A percentile compares a stretch with the other conserved stretches of the same genome.
phyloP scores from a whole-genome alignment of 2,113 vertebrate genomes.

The Microcebus griseorufus region DNA sequence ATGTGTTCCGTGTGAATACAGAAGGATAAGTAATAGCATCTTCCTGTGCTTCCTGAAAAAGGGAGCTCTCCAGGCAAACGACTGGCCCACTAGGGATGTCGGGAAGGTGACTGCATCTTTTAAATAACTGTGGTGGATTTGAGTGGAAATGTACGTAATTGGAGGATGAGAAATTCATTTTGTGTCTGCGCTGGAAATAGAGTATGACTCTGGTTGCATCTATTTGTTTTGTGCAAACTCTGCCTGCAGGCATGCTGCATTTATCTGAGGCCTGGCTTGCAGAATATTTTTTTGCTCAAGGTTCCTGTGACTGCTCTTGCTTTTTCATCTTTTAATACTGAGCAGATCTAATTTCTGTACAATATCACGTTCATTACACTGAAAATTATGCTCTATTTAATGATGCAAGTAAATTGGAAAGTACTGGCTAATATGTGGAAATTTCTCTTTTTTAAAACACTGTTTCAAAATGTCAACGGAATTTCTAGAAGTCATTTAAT shows the following conservation, averaged over 20 bases:
- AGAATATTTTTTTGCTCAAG: conserved; percentile 53
- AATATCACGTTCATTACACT: conserved; percentile 17
- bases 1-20: too few relatives aligned
- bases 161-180: conserved; percentile 47
- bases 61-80: neutral
- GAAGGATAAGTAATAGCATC: neutral
- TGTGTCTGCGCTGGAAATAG: conserved; percentile 61
- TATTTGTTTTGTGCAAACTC: conserved; percentile 36
- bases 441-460: neutral
- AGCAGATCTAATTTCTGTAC: conserved; percentile 52
- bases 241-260: neutral
- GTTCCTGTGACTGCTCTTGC: conserved; percentile 25
- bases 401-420: conserved; percentile 58
- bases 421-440: conserved; percentile 22
- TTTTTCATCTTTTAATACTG: conserved; percentile 63
- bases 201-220: neutral
- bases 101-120: neutral
- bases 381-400: conserved; percentile 55
- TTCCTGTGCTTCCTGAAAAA: neutral
- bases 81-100: neutral
- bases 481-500: neutral
- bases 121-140: conserved; percentile 16
- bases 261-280: conserved; percentile 71
- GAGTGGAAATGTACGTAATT: conserved; percentile 42
- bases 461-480: neutral